These are phyloP conservation scores for Epinephelus awoara DNA, from an alignment of 2,797 vertebrate genomes.

Conservation along the genomic window DNA sequence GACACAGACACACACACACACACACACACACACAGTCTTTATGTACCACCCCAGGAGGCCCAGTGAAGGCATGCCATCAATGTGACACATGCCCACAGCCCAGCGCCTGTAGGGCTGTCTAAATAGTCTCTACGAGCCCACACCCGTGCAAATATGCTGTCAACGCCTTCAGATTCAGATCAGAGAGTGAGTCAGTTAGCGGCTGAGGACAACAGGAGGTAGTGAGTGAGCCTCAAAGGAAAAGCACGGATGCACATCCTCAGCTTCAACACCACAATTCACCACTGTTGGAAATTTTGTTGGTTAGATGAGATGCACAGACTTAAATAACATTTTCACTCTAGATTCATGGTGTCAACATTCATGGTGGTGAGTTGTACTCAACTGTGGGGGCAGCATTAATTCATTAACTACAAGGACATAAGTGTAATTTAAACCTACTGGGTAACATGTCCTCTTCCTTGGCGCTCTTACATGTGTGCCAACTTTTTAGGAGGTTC, in stretches of 20 bases:
- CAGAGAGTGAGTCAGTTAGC: conserved; percentile 12
- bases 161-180: conserved; percentile 43
- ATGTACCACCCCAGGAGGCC: conserved; percentile 22
- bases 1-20: conserved; percentile 17
- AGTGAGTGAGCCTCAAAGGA: conserved; percentile 2
- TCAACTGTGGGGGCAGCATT: neutral
- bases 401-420: conserved; percentile 5
- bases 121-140: conserved; percentile 56
- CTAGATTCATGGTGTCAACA: neutral
- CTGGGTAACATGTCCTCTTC: too few relatives aligned
- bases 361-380: neutral
- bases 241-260: neutral
- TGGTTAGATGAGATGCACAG: neutral
- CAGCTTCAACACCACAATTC: neutral
- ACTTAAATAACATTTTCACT: neutral
- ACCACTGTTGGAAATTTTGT: neutral
- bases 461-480: neutral
- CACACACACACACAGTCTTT: conserved; percentile 26
- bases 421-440: neutral
- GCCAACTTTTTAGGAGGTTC: neutral
- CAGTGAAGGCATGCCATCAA: conserved; percentile 50
- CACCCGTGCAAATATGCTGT: conserved; percentile 49
- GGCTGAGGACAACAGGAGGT: neutral
- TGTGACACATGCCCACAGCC: conserved; percentile 54
- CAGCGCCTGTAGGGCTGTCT: conserved; percentile 32